Percentiles rank a stretch among this genome's conserved stretches.
phyloP scores from a whole-genome alignment of 92 coral and sea anemone species.

The Zoanthus gigantus region DNA sequence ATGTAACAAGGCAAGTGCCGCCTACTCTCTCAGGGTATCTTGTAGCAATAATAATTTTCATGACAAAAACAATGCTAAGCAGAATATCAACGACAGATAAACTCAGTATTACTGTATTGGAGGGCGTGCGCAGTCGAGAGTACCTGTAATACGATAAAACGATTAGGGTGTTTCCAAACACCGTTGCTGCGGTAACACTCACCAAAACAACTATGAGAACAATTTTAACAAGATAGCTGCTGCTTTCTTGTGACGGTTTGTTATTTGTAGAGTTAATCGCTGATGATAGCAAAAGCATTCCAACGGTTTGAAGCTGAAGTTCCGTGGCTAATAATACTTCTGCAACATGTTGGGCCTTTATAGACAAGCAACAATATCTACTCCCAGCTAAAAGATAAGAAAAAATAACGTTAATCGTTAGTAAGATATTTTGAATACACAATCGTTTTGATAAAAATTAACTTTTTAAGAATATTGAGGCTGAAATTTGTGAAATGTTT shows the following conservation, averaged over 20 bases:
- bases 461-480: no score
- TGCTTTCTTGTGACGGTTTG: neutral
- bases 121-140: neutral
- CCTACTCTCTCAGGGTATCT: neutral
- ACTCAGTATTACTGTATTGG: slow-evolving; percentile 29
- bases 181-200: slow-evolving; percentile 11
- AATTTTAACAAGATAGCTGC: neutral
- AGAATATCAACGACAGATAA: slow-evolving; percentile 8
- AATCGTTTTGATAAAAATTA: no score
- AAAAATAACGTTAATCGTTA: no score
- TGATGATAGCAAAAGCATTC: neutral
- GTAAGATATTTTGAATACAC: no score
- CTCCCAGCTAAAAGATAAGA: no score
- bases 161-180: slow-evolving; percentile 10
- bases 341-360: no score
- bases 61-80: neutral
- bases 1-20: neutral
- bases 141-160: slow-evolving; percentile 8
- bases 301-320: no score
- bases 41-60: neutral
- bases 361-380: no score
- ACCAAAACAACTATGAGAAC: neutral
- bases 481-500: no score
- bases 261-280: neutral
- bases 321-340: no score